Evolutionary conservation across 1,140 invertebrate species (phyloP).

Genomic region (Apis laboriosa): DNA sequence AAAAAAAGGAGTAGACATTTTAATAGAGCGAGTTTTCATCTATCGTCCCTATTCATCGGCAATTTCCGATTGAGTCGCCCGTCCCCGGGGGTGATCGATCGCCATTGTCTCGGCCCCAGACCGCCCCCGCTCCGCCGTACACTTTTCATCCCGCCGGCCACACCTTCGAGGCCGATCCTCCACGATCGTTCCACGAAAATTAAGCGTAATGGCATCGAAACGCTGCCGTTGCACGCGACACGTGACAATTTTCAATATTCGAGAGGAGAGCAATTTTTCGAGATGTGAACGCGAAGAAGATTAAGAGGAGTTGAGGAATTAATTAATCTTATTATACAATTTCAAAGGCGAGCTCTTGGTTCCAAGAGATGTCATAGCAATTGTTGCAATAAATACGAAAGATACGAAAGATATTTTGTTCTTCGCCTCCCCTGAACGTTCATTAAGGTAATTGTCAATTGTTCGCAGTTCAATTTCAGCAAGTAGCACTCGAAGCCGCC

Average conservation of each 20-base stretch:
- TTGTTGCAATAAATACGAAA: no score
- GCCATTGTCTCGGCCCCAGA: slow-evolving; percentile 71
- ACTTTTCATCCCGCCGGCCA: slow-evolving; percentile 77
- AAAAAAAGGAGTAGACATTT: slow-evolving; percentile 67
- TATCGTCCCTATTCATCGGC: slow-evolving; percentile 68
- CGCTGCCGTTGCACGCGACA: slow-evolving; percentile 46
- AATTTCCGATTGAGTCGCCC: slow-evolving; percentile 79
- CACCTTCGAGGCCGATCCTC: slow-evolving; percentile 68
- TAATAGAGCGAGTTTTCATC: slow-evolving; percentile 64
- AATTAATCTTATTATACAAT: no score
- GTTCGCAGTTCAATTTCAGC: slow-evolving; percentile 69
- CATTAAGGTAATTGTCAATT: slow-evolving; percentile 36
- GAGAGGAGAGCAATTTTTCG: no score
- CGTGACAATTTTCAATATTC: no score
- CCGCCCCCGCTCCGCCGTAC: slow-evolving; percentile 48
- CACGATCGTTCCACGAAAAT: slow-evolving; percentile 74
- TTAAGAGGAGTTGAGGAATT: no score
- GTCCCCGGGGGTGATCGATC: slow-evolving; percentile 67
- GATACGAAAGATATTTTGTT: no score
- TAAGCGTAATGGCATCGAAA: slow-evolving; percentile 70
- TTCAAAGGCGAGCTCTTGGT: no score
- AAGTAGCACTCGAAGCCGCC: slow-evolving; percentile 52
- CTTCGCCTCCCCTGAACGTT: not conserved
- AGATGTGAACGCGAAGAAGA: no score
- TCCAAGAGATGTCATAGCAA: no score